Conservation (phyloP, 2,113 vertebrate species). For the Herpailurus yagouaroundi region DNA sequence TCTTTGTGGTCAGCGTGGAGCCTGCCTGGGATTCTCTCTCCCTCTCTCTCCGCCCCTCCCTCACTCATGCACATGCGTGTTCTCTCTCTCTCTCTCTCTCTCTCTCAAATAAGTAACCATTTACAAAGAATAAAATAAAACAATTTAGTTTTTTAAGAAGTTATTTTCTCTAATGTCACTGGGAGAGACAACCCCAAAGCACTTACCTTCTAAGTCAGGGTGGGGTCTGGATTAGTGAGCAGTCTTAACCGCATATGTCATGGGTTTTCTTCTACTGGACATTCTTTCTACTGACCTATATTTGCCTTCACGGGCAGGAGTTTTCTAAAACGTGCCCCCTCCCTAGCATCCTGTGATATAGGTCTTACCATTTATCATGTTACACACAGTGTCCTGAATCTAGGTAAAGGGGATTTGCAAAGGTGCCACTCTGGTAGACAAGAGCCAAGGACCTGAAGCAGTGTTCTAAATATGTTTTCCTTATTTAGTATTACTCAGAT, state of each 20-base stretch:
- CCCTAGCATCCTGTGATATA: neutral
- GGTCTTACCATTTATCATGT: neutral
- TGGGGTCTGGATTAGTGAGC: neutral
- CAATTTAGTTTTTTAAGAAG: too few species aligned
- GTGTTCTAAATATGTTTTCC: neutral
- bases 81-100: too few species aligned
- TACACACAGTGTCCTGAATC: neutral
- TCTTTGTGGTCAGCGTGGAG: too few species aligned
- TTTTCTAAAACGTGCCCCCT: neutral
- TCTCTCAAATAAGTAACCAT: too few species aligned
- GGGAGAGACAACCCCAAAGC: neutral
- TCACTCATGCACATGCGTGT: too few species aligned
- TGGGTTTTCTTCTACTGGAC: neutral
- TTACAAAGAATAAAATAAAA: too few species aligned
- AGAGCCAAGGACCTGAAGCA: neutral
- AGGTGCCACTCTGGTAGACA: neutral
- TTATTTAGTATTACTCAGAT: neutral
- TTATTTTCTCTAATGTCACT: neutral
- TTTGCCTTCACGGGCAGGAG: neutral
- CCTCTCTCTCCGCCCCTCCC: too few species aligned
- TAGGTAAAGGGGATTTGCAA: neutral
- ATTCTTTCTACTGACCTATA: neutral
- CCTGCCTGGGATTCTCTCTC: too few species aligned
- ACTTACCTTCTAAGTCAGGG: neutral
- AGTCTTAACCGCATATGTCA: neutral